Evolutionary conservation across 2,888 invertebrate genomes (phyloP).

Genomic region (Shargacucullia verbasci): DNA sequence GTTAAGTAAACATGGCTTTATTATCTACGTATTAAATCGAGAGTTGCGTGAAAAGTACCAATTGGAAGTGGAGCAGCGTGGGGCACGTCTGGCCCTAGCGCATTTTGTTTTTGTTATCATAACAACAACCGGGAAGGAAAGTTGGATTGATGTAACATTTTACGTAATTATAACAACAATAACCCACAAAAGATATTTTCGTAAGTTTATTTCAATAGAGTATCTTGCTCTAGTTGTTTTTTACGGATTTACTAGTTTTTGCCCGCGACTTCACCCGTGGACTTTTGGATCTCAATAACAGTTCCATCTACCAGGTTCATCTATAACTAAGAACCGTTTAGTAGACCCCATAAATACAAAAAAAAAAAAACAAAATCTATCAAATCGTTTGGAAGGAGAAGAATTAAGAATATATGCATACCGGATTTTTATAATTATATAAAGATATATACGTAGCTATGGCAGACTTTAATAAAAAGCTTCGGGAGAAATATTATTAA

Average conservation of each 20-base stretch:
- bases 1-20: constrained; percentile 21
- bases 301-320: no score
- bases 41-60: constrained; percentile 14
- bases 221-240: constrained; percentile 27
- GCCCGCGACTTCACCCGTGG: no score
- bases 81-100: constrained; percentile 59
- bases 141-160: constrained; percentile 68
- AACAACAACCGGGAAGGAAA: constrained; percentile 71
- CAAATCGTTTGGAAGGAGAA: no score
- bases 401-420: no score
- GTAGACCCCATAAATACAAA: no score
- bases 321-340: no score
- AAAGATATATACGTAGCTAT: no score
- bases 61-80: constrained; percentile 23
- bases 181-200: constrained; percentile 57
- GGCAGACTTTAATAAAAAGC: not conserved
- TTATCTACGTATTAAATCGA: constrained; percentile 35
- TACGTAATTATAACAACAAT: constrained; percentile 65
- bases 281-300: no score
- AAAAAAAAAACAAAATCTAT: no score
- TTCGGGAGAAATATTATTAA: not conserved
- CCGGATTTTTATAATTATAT: no score
- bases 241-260: no score
- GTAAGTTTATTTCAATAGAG: constrained; percentile 50
- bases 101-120: constrained; percentile 67